Conservation (phyloP, 2,113 vertebrate genomes). For the Oryzias celebensis region DNA sequence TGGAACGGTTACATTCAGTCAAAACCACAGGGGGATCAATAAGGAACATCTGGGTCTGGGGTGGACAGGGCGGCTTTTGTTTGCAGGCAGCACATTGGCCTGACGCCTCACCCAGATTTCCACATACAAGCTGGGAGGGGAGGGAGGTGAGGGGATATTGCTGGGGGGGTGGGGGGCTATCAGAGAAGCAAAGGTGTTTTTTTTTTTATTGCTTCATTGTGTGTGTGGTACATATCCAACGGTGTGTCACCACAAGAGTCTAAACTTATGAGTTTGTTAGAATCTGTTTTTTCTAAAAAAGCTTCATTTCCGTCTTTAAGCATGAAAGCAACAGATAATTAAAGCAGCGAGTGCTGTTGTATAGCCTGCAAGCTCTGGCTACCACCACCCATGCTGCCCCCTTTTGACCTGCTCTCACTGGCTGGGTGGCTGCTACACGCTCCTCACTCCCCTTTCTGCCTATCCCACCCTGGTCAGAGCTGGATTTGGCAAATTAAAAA, state of each 20-base stretch:
- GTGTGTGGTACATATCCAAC: background rate
- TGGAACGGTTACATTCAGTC: slow-evolving; percentile 70
- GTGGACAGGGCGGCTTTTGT: slow-evolving; percentile 70
- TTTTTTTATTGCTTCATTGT: slow-evolving; percentile 44
- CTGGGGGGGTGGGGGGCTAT: slow-evolving; percentile 36
- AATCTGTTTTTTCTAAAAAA: too few species aligned
- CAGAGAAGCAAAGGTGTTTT: slow-evolving; percentile 48
- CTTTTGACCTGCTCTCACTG: too few species aligned
- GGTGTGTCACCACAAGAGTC: too few species aligned
- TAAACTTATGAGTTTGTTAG: too few species aligned
- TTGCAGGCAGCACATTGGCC: slow-evolving; percentile 66
- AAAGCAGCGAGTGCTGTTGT: too few species aligned
- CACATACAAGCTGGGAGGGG: slow-evolving; percentile 35
- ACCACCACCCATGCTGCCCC: too few species aligned
- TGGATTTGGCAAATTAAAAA: too few species aligned
- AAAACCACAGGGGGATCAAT: slow-evolving; percentile 72
- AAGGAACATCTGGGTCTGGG: slow-evolving; percentile 76
- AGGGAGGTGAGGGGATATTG: slow-evolving; percentile 18
- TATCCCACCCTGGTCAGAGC: too few species aligned
- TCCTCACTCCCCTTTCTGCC: too few species aligned
- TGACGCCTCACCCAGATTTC: slow-evolving; percentile 67
- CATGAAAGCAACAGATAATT: too few species aligned
- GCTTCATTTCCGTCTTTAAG: background rate
- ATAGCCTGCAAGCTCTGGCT: too few species aligned
- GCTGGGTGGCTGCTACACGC: too few species aligned